Conservation (phyloP, 2,797 vertebrate species). For the Vireo griseus region DNA sequence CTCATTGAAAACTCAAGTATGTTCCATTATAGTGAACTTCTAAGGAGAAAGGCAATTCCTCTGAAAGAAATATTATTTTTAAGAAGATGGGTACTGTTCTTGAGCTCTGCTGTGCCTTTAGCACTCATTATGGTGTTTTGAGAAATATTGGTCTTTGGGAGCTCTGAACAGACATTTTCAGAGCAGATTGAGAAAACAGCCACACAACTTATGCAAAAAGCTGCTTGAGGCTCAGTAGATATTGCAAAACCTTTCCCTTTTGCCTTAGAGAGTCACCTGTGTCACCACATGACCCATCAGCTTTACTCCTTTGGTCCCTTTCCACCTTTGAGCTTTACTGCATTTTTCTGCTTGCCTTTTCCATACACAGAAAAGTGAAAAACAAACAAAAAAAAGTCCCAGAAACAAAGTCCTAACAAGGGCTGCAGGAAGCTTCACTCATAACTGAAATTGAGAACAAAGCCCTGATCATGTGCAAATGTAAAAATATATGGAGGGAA, state of each 20-base stretch:
- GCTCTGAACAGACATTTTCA: not conserved
- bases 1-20: not conserved
- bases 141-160: not conserved
- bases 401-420: not conserved
- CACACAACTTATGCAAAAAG: not conserved
- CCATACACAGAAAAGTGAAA: not conserved
- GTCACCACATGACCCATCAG: not conserved
- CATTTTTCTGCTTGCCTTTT: not conserved
- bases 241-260: constrained; percentile 10
- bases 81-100: not conserved
- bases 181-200: not conserved
- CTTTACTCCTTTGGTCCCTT: not conserved
- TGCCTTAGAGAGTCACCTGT: not conserved
- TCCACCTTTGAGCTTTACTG: not conserved
- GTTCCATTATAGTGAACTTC: not conserved
- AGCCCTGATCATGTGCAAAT: not conserved
- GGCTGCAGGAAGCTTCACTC: not conserved
- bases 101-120: not conserved
- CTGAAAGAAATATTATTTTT: not conserved
- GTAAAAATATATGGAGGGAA: fast-evolving
- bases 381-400: not conserved
- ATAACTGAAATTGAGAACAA: not conserved
- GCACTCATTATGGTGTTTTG: not conserved
- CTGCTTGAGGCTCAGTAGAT: not conserved
- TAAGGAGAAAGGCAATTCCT: not conserved